Conservation (phyloP, 1,140 invertebrate species). For the Mamestra configurata region DNA sequence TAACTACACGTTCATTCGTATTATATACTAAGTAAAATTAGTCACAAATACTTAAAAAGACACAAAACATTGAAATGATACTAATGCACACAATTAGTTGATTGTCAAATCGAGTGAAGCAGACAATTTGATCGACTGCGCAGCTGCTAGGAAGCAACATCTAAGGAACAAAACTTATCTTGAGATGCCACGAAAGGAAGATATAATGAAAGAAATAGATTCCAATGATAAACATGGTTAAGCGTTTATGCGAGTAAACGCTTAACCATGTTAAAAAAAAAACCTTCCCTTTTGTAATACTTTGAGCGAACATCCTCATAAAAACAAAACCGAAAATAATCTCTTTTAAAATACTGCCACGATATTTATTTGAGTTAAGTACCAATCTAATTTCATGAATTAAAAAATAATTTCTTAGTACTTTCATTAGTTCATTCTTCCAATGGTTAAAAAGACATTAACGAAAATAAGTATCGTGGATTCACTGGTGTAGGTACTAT, state of each 20-base stretch:
- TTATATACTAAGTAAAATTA: conserved; percentile 53
- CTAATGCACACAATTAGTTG: conserved; percentile 35
- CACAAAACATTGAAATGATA: conserved; percentile 49
- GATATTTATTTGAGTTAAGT: no score
- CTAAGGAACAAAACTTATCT: conserved; percentile 8
- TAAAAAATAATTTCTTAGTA: no score
- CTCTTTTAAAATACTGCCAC: no score
- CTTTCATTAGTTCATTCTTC: no score
- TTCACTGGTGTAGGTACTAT: not conserved
- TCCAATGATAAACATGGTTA: not conserved
- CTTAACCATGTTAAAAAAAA: no score
- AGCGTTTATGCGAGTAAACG: not conserved
- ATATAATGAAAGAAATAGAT: not conserved
- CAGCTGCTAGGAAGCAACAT: conserved; percentile 29
- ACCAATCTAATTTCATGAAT: no score
- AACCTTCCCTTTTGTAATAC: not conserved
- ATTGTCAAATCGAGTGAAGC: conserved; percentile 39
- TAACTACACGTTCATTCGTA: conserved; percentile 40
- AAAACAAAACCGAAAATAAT: no score
- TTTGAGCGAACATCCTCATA: not conserved
- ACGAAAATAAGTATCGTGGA: no score
- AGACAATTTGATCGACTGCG: conserved; percentile 12
- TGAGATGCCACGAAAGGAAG: conserved; percentile 19
- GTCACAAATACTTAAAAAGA: conserved; percentile 53
- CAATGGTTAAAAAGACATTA: no score